Evolutionary conservation across 1,140 invertebrate species (phyloP), one percentile per base, ranked within the genome.

Genomic region (Danaus plexippus): DNA sequence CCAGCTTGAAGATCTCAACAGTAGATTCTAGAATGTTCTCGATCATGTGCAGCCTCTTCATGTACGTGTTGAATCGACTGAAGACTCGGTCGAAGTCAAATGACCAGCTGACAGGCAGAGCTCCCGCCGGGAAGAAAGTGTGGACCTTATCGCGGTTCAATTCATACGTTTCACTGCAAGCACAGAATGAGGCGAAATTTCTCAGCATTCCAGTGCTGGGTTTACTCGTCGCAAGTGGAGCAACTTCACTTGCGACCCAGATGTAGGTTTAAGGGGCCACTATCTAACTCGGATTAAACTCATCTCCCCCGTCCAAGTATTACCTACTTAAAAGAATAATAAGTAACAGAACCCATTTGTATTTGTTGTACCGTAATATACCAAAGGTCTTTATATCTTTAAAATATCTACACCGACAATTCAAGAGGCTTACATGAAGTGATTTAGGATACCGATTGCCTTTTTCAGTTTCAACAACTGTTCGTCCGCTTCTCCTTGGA

Each of bases 1-100:
- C 96, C 50, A 97, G 76, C 75, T 96, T 96, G n/a, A 92, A 77
- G 71, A 96, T 96, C 77, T 97, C 95, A 6, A 91, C 80, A 0
- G 92, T 91, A 0, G 92, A 91, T 45, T 92, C 89, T 60, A 96
- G 90, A 64, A 96, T 89, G 5, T 87, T 74, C 88, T 95, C 81
- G 9, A 91, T 88, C 77, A 90, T 80, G 56, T 71, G 74, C 1
- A 90, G 85, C 52, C 93, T 83, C 44, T 92, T 88, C 58, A 92
- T 80, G 80, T 93, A 95, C 49, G 89, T 87, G 61, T 93, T 88
- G 68, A 91, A 91, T 42, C 92, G 76, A 73, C 91, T 89, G 80
- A 95, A 95, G 12, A 95, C 90, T 11, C 91, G 88, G 54, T 92
- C 89, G 41, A 90, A 89, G 59, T 94, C 89, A 80, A 95, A 95